Evolutionary conservation across 2,113 vertebrate genomes (phyloP), one percentile per base, ranked within the genome.

Genomic region (Platycercus adscitus): DNA sequence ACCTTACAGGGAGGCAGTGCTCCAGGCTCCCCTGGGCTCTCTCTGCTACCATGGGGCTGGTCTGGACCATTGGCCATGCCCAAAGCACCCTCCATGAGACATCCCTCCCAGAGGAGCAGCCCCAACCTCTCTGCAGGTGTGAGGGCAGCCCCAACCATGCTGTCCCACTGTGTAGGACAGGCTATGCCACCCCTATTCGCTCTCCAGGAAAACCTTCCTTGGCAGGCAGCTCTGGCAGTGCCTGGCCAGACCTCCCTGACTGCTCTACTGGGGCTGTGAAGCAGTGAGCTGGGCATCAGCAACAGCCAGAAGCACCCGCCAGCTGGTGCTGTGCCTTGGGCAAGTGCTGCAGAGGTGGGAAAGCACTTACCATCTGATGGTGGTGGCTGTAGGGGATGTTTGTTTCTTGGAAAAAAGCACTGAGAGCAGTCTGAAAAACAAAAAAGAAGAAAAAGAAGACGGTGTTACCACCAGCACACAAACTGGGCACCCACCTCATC

Each of bases 341-440:
- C 3, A 5, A 86, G 50, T 1, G 0, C 53, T 29, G 47, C n/a
- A 26, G 50, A 91, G 61, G 25, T 60, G 44, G 70, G 52, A 81
- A 73, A 61, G 66, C 91, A 98, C 99, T 99, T 98, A 99, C 99
- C 99, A 99, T 99, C 98, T 99, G 99, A 98, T 99, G 99, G 98
- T 99, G 99, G 96, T 98, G 99, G 97, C 98, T 98, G 97, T 99
- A 99, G 91, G 99, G 99, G 96, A 99, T 99, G 98, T 99, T 99
- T 93, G 99, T 99, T 98, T 99, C 99, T 98, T 99, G 99, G 97
- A 99, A 99, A 98, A 99, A 99, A 97, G 98, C 99, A 98, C 99
- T 99, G 97, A 99, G 99, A 76, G 99, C 99, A 79, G 99, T 99
- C 99, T 91, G 55, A 63, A 91, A 76, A 56, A 47, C 73, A 31